Evolutionary conservation across 2,797 vertebrate genomes (phyloP).

Genomic region (Hylomyscus alleni): DNA sequence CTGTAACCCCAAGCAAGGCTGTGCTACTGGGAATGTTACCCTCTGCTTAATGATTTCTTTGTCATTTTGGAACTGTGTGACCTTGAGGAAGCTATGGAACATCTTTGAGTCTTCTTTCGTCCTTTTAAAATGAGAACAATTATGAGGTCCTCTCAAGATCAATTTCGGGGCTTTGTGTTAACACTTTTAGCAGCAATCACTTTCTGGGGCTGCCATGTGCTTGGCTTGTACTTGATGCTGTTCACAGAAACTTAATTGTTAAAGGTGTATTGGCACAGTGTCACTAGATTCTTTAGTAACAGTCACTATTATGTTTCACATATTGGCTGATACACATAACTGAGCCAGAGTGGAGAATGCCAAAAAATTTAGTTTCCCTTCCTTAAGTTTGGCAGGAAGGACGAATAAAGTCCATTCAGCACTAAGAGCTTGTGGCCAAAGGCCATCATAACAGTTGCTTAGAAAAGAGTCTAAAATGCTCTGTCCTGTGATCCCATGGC

Average conservation of each 20-base stretch:
- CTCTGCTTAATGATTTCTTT: background rate
- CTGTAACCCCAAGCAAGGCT: background rate
- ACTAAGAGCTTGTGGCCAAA: background rate
- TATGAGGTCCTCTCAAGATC: background rate
- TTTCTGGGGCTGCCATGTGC: constrained; percentile 22
- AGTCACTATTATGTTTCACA: constrained; percentile 62
- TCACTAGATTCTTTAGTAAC: constrained; percentile 9
- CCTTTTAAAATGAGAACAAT: constrained; percentile 32
- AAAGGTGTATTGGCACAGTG: constrained; percentile 43
- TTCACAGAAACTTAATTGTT: constrained; percentile 25
- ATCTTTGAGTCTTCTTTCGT: constrained; percentile 26
- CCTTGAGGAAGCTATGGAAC: background rate
- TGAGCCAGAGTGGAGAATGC: constrained; percentile 60
- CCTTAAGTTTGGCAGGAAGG: constrained; percentile 26
- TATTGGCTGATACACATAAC: constrained; percentile 11
- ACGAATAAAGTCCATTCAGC: background rate
- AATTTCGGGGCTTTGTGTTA: constrained; percentile 18
- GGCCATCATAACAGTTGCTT: background rate
- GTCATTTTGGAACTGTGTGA: constrained; percentile 10
- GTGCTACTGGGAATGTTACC: background rate
- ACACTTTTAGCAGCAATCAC: background rate
- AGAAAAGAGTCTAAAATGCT: background rate
- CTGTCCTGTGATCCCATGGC: background rate
- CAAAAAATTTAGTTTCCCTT: constrained; percentile 35
- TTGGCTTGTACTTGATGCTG: background rate